phyloP scores from a whole-genome alignment of 2,797 vertebrate species.

The Pseudochaenichthys georgianus region DNA sequence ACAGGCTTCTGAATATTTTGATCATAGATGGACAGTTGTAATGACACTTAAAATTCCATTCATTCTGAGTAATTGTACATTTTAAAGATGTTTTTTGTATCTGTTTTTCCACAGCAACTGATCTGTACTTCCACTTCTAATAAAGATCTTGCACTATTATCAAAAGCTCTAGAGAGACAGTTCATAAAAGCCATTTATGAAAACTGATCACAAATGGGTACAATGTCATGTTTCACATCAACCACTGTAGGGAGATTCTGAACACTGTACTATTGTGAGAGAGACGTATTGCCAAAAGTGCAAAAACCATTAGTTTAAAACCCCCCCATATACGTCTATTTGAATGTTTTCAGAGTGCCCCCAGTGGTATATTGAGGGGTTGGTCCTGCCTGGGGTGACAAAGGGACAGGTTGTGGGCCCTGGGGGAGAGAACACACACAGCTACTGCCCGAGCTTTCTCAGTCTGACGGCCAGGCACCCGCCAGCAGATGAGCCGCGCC shows the following conservation, averaged over 20 bases:
- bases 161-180: not conserved
- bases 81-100: not conserved
- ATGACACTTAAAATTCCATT: not conserved
- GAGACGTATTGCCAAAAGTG: not conserved
- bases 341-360: constrained; percentile 27
- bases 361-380: constrained; percentile 32
- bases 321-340: not conserved
- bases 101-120: not conserved
- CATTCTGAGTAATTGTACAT: not conserved
- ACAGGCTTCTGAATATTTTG: not conserved
- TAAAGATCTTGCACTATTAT: not conserved
- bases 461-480: constrained; percentile 63
- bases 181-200: not conserved
- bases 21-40: not conserved
- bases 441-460: constrained; percentile 60
- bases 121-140: not conserved
- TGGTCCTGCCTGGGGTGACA: constrained; percentile 56
- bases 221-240: not conserved
- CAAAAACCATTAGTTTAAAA: constrained; percentile 9
- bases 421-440: constrained; percentile 58
- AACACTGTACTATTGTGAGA: not conserved
- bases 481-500: constrained; percentile 72
- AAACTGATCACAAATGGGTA: not conserved
- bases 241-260: not conserved
- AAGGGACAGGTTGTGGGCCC: constrained; percentile 75